Evolutionary conservation across 1,140 invertebrate genomes (phyloP), one percentile per base, ranked within the genome.

Genomic region (Drosophila bipectinata): DNA sequence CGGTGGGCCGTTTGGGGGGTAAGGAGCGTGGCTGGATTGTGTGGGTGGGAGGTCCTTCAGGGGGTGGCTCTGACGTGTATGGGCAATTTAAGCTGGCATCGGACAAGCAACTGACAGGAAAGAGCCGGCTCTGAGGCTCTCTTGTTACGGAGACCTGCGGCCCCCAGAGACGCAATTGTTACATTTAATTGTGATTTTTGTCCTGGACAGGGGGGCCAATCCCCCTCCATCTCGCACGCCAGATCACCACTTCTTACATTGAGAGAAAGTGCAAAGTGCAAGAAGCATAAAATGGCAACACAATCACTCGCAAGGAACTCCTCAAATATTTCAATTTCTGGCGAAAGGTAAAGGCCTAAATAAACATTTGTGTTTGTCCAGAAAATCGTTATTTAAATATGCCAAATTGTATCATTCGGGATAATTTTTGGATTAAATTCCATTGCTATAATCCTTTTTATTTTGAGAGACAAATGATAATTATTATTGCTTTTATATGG

Each of bases 141-240:
- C 66, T 69, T 69, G 64, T 69, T 69, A 69, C 52, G 34, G 51
- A 69, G 67, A 26, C 51, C 64, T 69, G 81, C 62, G 78, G 76
- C 84, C 83, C 81, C 83, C 72, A 83, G 83, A 83, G 83, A 87
- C 83, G 79, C 83, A 87, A 87, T 87, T 87, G 83, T 87, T 83
- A 88, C 83, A 87, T 87, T 88, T 87, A 87, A 87, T 87, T 87
- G 83, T 87, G 79, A 88, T 87, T 87, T 88, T 87, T 87, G 79
- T 87, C 68, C 79, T 74, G 51, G 48, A 56, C 14, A 18, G 60
- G 53, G 24, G 37, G 15, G 44, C 26, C 12, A 37, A 9, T 9
- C 32, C 32, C 10, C 8, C 28, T 30, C 28, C 18, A 1, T 24
- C 37, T 47, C 10, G 8, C 6, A 12, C 15, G 37, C 4, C n/a